These are phyloP conservation scores for Muscidifurax raptorellus DNA, from an alignment of 1,140 invertebrate genomes.

Conservation along the genomic window DNA sequence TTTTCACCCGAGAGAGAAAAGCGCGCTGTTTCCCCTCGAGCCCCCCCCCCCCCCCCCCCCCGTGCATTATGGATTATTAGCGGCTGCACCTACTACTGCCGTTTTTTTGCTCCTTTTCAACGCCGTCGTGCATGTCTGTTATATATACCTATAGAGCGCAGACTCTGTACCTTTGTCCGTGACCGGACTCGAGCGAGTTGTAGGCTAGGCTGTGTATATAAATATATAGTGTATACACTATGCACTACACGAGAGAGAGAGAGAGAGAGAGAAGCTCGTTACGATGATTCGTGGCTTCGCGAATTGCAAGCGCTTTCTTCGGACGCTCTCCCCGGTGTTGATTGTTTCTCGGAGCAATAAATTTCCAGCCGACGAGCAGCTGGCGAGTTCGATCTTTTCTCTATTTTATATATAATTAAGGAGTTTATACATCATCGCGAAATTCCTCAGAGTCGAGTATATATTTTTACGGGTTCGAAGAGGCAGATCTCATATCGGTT, in stretches of 20 bases:
- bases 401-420: neutral
- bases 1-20: neutral
- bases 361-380: neutral
- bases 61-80: constrained; percentile 40
- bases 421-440: neutral
- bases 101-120: neutral
- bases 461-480: neutral
- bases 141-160: neutral
- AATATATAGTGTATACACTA: neutral
- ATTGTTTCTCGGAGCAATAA: neutral
- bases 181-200: neutral
- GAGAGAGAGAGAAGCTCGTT: neutral
- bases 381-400: neutral
- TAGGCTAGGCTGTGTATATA: neutral
- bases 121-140: neutral
- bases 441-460: neutral
- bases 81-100: neutral
- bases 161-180: constrained; percentile 12
- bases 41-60: too few relatives aligned
- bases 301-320: neutral
- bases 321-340: neutral
- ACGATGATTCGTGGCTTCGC: neutral
- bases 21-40: neutral
- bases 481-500: neutral
- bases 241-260: neutral